Conservation (phyloP, 2,888 invertebrate genomes). For the Heliconius ismenius region DNA sequence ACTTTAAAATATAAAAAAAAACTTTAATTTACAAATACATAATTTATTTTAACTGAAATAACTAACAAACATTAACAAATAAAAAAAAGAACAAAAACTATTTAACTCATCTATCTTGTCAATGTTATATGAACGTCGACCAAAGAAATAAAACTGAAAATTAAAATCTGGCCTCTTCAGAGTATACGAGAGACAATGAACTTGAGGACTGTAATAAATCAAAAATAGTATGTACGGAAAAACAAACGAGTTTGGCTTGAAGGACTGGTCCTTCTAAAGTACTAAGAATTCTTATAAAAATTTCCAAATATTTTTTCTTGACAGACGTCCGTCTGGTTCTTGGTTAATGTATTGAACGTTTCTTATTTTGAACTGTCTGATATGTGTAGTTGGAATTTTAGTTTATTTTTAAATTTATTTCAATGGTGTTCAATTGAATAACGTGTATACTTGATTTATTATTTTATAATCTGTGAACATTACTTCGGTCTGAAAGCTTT, state of each 20-base stretch:
- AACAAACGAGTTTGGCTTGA: conserved; percentile 17
- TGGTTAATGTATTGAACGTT: neutral
- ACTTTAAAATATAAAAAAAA: too few relatives aligned
- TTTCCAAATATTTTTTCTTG: conserved; percentile 13
- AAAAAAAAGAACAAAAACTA: neutral
- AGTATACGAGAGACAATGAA: neutral
- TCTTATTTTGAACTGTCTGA: conserved; percentile 11
- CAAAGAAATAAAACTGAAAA: conserved; percentile 10
- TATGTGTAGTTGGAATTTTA: neutral
- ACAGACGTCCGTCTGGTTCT: neutral
- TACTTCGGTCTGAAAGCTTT: neutral
- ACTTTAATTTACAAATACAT: too few relatives aligned
- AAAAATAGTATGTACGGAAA: conserved; percentile 17
- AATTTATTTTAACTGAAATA: too few relatives aligned
- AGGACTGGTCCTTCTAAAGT: conserved; percentile 5
- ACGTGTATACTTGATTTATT: neutral
- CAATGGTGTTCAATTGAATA: neutral
- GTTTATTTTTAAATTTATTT: neutral
- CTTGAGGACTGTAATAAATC: conserved; percentile 15
- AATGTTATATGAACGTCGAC: neutral
- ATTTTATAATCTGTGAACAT: neutral
- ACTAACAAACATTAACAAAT: neutral
- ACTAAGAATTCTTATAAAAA: neutral
- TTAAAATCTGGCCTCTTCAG: neutral
- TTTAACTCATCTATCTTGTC: neutral